A percentile compares a stretch with the other conserved stretches of the same genome.
Evolutionary conservation across 2,113 vertebrate genomes (phyloP).

Genomic region (Corythaixoides concolor): DNA sequence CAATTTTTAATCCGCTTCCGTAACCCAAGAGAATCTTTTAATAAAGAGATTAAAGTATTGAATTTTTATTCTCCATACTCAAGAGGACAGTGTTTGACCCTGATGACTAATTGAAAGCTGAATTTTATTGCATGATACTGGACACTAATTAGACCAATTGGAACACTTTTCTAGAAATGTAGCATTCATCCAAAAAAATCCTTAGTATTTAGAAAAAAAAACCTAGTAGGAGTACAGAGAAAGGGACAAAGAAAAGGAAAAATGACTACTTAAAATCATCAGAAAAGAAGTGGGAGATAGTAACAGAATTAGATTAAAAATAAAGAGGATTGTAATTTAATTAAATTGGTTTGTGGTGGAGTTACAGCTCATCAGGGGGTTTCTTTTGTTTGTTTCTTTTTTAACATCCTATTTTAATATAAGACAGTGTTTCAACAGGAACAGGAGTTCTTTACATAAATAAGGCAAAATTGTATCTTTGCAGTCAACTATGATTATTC

Average conservation of each 20-base stretch:
- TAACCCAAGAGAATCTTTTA: conserved; percentile 50
- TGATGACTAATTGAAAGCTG: conserved; percentile 34
- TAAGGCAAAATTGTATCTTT: not conserved
- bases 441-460: not conserved
- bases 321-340: conserved; percentile 23
- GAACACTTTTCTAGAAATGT: not conserved
- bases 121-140: not conserved
- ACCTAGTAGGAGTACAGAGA: not conserved
- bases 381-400: not conserved
- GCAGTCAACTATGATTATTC: not conserved
- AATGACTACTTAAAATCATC: not conserved
- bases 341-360: not conserved
- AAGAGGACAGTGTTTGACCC: conserved; percentile 4
- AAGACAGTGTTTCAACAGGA: not conserved
- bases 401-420: not conserved
- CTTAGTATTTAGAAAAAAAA: not conserved
- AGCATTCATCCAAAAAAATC: not conserved
- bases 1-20: conserved; percentile 51
- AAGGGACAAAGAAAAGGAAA: not conserved
- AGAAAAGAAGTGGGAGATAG: not conserved
- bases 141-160: conserved; percentile 28
- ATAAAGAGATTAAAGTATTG: conserved; percentile 63
- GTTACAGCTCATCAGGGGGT: not conserved
- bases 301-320: conserved; percentile 24
- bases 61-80: conserved; percentile 5